Conservation (phyloP, 2,113 vertebrate species). For the Mohoua ochrocephala region DNA sequence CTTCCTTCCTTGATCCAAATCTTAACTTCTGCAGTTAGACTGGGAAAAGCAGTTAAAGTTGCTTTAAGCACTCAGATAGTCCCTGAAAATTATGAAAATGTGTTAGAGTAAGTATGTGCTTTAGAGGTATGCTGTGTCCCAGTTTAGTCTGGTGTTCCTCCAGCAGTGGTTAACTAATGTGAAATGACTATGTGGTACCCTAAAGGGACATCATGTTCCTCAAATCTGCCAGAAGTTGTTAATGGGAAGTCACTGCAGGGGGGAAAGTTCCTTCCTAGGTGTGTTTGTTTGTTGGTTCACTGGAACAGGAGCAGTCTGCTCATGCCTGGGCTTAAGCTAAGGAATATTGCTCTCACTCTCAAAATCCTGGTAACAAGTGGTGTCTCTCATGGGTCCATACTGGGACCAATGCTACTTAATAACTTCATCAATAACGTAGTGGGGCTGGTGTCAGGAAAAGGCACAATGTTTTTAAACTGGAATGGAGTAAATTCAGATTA, state of each 20-base stretch:
- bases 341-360: neutral
- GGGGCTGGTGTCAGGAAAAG: neutral
- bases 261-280: neutral
- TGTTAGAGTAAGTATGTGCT: neutral
- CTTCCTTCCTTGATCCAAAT: neutral
- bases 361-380: neutral
- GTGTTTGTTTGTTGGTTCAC: neutral
- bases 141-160: neutral
- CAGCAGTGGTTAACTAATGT: neutral
- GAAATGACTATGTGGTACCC: neutral
- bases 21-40: neutral
- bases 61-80: neutral
- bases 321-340: rapidly evolving
- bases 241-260: neutral
- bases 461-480: neutral
- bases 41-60: neutral
- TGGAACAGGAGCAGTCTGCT: neutral
- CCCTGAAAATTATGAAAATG: neutral
- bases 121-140: neutral
- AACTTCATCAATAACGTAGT: neutral
- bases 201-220: neutral
- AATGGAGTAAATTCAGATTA: neutral
- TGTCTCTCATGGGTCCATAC: neutral
- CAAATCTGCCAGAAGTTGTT: neutral
- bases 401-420: neutral